These are phyloP conservation scores for Lamprotornis superbus DNA, from an alignment of 2,113 vertebrate species.

Conservation along the genomic window DNA sequence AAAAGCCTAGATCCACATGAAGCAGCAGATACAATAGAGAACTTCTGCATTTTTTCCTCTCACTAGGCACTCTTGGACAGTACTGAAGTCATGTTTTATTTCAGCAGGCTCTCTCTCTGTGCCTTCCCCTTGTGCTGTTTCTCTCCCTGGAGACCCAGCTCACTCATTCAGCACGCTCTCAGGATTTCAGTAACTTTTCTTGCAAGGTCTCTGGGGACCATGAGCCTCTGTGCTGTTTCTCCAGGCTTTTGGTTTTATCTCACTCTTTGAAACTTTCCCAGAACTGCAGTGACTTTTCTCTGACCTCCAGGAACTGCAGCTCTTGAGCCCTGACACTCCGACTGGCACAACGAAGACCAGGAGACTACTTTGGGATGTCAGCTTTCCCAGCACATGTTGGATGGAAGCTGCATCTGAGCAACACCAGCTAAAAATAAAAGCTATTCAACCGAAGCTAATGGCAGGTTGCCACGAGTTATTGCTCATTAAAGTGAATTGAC, in stretches of 20 bases:
- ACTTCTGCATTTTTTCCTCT: not conserved
- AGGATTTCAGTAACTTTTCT: slow-evolving; percentile 39
- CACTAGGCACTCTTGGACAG: not conserved
- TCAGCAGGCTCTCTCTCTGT: not conserved
- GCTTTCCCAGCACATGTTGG: slow-evolving; percentile 42
- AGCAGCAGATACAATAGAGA: not conserved
- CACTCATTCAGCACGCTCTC: not conserved
- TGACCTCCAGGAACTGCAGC: slow-evolving; percentile 35
- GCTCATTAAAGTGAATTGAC: slow-evolving; percentile 65
- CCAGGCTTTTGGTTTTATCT: slow-evolving; percentile 56
- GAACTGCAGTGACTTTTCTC: slow-evolving; percentile 38
- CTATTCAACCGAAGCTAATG: slow-evolving; percentile 46
- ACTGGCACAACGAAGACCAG: slow-evolving; percentile 60
- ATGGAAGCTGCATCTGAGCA: slow-evolving; percentile 43
- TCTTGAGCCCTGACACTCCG: slow-evolving; percentile 17
- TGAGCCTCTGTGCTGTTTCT: slow-evolving; percentile 15
- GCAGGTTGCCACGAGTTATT: slow-evolving; percentile 56
- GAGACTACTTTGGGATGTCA: slow-evolving; percentile 57
- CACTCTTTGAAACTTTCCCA: slow-evolving; percentile 58
- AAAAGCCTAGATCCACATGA: not conserved
- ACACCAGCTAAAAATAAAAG: slow-evolving; percentile 66
- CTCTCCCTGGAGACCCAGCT: not conserved
- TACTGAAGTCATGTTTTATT: not conserved
- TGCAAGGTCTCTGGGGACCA: not conserved
- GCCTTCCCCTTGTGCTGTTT: not conserved